Evolutionary conservation across 1,140 invertebrate species (phyloP).

Genomic region (Atopsyche davidsoni): DNA sequence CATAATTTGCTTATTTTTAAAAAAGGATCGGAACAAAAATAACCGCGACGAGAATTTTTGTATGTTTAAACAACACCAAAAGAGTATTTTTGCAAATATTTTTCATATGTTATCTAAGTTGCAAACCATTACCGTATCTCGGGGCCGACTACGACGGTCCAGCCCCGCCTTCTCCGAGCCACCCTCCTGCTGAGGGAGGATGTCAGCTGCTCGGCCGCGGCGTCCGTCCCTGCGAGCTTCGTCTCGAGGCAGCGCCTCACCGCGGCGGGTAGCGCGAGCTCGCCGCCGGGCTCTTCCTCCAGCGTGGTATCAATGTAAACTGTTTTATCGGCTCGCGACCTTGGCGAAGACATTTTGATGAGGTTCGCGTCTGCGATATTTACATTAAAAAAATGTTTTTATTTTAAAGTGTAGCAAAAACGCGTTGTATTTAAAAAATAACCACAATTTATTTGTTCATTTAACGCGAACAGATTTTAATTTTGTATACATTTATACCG

Average conservation of each 20-base stretch:
- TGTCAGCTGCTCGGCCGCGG: conserved; percentile 36
- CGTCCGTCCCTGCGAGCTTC: conserved; percentile 33
- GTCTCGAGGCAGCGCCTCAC: conserved; percentile 13
- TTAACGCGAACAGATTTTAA: no score
- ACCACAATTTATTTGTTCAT: no score
- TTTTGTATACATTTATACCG: no score
- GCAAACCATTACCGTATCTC: conserved; percentile 49
- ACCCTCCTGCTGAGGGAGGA: conserved; percentile 35
- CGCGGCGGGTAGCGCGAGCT: conserved; percentile 23
- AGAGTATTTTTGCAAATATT: no score
- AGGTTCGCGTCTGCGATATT: no score
- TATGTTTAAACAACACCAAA: no score
- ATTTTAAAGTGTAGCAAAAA: no score
- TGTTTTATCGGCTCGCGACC: conserved; percentile 20
- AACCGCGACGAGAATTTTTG: no score
- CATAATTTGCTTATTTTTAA: no score
- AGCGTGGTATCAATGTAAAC: conserved; percentile 18
- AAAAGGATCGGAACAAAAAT: no score
- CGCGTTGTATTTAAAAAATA: no score
- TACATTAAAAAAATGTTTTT: no score
- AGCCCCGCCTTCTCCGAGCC: conserved; percentile 51
- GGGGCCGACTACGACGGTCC: conserved; percentile 58
- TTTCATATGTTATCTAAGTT: not conserved
- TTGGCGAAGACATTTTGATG: conserved; percentile 16
- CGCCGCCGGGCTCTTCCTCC: conserved; percentile 10